phyloP scores from a whole-genome alignment of 2,797 vertebrate species.

The Peromyscus aztecus region DNA sequence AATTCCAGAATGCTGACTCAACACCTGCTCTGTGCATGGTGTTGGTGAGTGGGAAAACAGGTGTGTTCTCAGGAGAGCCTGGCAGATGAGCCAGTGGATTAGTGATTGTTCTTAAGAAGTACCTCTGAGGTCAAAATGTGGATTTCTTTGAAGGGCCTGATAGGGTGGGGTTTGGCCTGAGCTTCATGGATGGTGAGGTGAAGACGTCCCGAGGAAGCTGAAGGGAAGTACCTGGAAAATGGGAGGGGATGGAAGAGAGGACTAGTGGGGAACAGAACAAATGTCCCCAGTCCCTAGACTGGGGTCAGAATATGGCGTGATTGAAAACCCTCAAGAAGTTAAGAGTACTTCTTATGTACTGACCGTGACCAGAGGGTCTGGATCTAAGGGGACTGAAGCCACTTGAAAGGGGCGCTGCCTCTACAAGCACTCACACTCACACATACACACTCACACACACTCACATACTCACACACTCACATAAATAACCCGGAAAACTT shows the following conservation, averaged over 20 bases:
- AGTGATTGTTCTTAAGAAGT: neutral
- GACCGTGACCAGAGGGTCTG: neutral
- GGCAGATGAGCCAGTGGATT: neutral
- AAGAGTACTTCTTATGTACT: neutral
- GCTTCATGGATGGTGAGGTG: neutral
- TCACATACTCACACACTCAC: neutral
- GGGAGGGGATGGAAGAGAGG: neutral
- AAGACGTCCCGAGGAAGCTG: neutral
- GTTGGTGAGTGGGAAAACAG: neutral
- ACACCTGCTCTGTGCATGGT: neutral
- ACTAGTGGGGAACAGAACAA: neutral
- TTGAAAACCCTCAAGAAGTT: slow-evolving; percentile 12
- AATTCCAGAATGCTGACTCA: slow-evolving; percentile 15
- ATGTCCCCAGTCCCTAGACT: neutral
- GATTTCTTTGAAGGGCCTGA: neutral
- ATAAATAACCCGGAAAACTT: neutral
- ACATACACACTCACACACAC: neutral
- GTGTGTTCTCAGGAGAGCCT: neutral
- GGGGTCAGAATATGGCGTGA: neutral
- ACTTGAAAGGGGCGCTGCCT: neutral
- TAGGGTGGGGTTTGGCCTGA: neutral
- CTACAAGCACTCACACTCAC: neutral
- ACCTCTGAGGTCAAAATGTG: neutral
- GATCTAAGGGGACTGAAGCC: neutral
- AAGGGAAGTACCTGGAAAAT: neutral